These are phyloP conservation scores for Plagiodera versicolora DNA, from an alignment of 2,888 invertebrate species.

Conservation along the genomic window DNA sequence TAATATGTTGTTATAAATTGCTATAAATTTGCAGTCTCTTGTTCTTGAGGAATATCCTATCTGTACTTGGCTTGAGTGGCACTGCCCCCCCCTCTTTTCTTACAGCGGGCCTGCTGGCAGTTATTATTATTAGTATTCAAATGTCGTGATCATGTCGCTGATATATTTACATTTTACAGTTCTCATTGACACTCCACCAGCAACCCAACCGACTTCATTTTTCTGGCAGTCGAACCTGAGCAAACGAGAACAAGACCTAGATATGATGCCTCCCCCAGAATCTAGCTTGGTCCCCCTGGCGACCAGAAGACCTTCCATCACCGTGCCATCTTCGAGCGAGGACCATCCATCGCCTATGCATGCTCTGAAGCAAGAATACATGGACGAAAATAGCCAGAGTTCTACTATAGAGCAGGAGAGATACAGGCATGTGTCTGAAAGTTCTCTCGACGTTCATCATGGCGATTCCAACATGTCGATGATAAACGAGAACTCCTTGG, in stretches of 20 bases:
- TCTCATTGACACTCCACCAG: conserved; percentile 42
- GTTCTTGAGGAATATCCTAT: too few relatives aligned
- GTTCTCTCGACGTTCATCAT: conserved; percentile 54
- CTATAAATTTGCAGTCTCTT: too few relatives aligned
- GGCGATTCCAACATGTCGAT: conserved; percentile 53
- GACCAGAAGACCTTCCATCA: conserved; percentile 62
- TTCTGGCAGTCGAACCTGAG: conserved; percentile 52
- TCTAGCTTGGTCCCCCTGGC: conserved; percentile 63
- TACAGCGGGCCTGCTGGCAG: conserved; percentile 55
- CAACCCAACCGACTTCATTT: conserved; percentile 36
- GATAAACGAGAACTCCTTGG: conserved; percentile 59
- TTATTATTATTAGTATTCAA: conserved; percentile 42
- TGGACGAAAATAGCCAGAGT: conserved; percentile 74
- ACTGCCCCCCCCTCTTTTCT: conserved; percentile 49
- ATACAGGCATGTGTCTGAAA: conserved; percentile 52
- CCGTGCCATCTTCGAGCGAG: conserved; percentile 60
- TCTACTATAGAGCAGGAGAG: conserved; percentile 56
- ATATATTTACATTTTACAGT: conserved; percentile 53
- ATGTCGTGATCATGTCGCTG: conserved; percentile 41
- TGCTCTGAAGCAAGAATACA: conserved; percentile 65
- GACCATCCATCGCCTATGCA: conserved; percentile 59
- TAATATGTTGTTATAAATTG: conserved; percentile 3
- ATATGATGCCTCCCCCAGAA: conserved; percentile 72
- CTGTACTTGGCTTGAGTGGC: conserved; percentile 51
- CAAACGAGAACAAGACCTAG: conserved; percentile 60